Evolutionary conservation across 2,797 vertebrate genomes (phyloP), one percentile per base, ranked within the genome.

Genomic region (Selene dorsalis): DNA sequence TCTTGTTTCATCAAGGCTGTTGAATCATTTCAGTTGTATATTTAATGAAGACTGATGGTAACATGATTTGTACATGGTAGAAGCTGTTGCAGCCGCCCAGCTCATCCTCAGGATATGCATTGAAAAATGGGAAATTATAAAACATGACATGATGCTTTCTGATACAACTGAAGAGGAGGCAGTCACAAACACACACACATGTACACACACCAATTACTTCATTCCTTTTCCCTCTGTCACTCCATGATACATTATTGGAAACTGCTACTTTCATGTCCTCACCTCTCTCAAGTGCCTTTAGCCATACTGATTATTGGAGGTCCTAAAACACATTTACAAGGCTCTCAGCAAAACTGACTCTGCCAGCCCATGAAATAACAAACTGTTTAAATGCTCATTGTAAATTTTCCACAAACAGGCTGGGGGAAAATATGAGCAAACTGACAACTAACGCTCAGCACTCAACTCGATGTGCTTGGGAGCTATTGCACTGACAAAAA

Each of bases 341-440:
- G 73, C 84, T 73, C 83, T 91, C 85, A 86, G 61, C 78, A 86
- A 82, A 88, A 83, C 80, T 26, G 71, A 73, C 83, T 80, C 77
- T 82, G 88, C 86, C 84, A 84, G 80, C 82, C 85, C 75, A 85
- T 89, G 82, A 91, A 90, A 90, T 88, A 92, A 91, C 86, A 90
- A 90, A 91, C 78, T 84, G 79, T 83, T 90, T 76, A 92, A 91
- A 90, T 43, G 12, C 41, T 77, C 91, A 81, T 87, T 82, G 80
- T 92, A 93, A 87, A 89, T 88, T 73, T 88, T 85, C 71, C 52
- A 30, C 80, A 76, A 79, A 84, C 75, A 59, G 28, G 71, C 79
- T 32, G 22, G 39, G 58, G 85, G 83, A 83, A 91, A 93, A 86
- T 88, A 73, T 89, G 86, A 90, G 73, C 77, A 77, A 87, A 79